phyloP scores from a whole-genome alignment of 30 jellyfish, hydroid and myxozoan species.

The Aurelia aurita region DNA sequence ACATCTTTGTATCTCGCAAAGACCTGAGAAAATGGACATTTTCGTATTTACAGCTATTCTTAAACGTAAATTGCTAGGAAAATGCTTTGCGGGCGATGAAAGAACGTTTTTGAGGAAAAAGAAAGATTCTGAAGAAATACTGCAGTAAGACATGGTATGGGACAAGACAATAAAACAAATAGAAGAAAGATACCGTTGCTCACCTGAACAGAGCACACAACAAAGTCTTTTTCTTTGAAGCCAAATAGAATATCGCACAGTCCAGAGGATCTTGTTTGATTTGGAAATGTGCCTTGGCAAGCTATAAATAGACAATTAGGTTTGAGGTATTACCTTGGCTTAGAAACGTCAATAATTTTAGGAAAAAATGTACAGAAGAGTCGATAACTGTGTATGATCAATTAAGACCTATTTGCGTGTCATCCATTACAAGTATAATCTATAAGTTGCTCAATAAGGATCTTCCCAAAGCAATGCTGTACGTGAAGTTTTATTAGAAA shows the following conservation, averaged over 20 bases:
- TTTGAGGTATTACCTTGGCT: background rate
- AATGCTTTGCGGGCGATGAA: no score
- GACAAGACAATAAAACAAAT: background rate
- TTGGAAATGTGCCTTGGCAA: constrained; percentile 98
- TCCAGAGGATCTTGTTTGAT: constrained; percentile 95
- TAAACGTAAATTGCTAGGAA: no score
- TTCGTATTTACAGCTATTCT: no score
- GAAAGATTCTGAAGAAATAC: no score
- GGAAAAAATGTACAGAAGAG: no score
- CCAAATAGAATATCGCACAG: constrained; percentile 94
- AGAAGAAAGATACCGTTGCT: background rate
- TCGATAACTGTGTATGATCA: no score
- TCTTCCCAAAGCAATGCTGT: no score
- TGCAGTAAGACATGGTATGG: no score
- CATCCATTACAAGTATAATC: no score
- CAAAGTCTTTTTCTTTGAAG: constrained; percentile 91
- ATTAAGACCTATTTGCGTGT: no score
- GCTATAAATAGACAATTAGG: constrained; percentile 41
- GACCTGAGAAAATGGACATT: constrained; percentile 62
- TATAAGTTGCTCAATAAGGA: no score
- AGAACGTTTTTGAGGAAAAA: background rate
- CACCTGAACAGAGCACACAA: constrained; percentile 94
- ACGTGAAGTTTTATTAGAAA: no score
- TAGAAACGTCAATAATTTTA: background rate
- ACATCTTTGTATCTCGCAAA: constrained; percentile 93